Base-by-base conservation (phyloP, 2,888 invertebrate species). In the Callinectes sapidus region DNA sequence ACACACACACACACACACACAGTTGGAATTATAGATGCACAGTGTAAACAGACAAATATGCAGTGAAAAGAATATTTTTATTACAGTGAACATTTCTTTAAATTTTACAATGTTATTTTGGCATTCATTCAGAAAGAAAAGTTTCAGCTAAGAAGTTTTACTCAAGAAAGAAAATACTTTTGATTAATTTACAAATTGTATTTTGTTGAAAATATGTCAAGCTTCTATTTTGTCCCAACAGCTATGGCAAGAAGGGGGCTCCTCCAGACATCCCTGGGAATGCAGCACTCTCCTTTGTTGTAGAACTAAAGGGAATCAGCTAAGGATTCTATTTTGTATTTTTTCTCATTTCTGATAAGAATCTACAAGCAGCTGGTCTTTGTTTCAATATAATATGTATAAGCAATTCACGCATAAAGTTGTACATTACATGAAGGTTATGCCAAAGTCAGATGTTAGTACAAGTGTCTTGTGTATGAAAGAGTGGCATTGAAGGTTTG, bases 201-300 rank as follows among this genome's bases (percentile, higher is more conserved):
- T 35, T 81, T 81, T 81, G 1, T 35, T 81, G 16, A 81, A 81
- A 35, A 81, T 81, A 35, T 35, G 16, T 81, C 13, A 81, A 35
- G 81, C 10, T 35, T 81, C 35, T 35, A 28, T 71, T 32, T 89
- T 89, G 10, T 48, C 14, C 54, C 96, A 96, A 85, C 96, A 97
- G 97, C 94, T 97, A 97, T 95, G 97, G 97, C 92, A 96, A 96
- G 42, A 97, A 97, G 96, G 98, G 94, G 32, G 92, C 94, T 35
- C 91, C 94, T 61, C 94, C 94, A 81, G 93, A 90, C 55, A 93
- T 93, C 23, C 93, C 93, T 48, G 92, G 90, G n/a, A 81, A 93
- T 5, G 66, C 93, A 16, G 42, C 89, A 18, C 61, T 92, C 39
- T 13, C 54, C 42, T 92, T 92, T 42, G 18, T 42, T 66, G 86